Conservation (phyloP, 2,797 vertebrate genomes). For the Falco berigora region DNA sequence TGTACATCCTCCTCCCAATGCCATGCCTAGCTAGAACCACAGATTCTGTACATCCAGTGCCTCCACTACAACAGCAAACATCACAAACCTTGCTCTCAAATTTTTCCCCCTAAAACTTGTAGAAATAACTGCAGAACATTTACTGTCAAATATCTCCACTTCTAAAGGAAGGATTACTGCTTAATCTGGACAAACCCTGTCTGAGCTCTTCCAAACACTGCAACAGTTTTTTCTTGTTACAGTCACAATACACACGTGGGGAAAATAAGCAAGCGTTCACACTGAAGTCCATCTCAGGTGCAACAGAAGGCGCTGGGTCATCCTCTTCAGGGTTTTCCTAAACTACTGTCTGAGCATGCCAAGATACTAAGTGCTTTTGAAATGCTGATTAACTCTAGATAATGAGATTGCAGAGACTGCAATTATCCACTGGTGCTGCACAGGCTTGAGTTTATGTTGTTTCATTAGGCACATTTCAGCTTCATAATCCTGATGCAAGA, state of each 20-base stretch:
- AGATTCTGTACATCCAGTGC: not conserved
- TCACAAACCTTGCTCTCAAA: not conserved
- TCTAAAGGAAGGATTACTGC: not conserved
- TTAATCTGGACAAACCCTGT: not conserved
- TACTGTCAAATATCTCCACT: not conserved
- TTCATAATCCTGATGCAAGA: not conserved
- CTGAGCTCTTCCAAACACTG: not conserved
- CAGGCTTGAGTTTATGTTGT: not conserved
- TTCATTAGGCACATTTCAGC: not conserved
- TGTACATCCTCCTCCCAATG: not conserved
- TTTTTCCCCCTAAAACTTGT: not conserved
- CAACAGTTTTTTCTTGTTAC: not conserved
- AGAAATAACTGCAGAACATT: not conserved
- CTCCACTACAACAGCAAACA: not conserved
- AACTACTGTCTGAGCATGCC: not conserved
- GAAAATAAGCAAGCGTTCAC: not conserved
- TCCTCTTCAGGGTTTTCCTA: not conserved
- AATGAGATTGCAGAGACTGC: constrained; percentile 11
- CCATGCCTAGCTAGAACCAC: not conserved
- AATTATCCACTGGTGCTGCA: not conserved
- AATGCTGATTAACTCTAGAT: not conserved
- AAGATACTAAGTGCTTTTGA: not conserved
- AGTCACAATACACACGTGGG: not conserved
- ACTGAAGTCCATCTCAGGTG: not conserved
- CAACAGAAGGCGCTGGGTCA: not conserved